phyloP scores from a whole-genome alignment of 2,797 vertebrate species.

The Aulostomus chinensis region DNA sequence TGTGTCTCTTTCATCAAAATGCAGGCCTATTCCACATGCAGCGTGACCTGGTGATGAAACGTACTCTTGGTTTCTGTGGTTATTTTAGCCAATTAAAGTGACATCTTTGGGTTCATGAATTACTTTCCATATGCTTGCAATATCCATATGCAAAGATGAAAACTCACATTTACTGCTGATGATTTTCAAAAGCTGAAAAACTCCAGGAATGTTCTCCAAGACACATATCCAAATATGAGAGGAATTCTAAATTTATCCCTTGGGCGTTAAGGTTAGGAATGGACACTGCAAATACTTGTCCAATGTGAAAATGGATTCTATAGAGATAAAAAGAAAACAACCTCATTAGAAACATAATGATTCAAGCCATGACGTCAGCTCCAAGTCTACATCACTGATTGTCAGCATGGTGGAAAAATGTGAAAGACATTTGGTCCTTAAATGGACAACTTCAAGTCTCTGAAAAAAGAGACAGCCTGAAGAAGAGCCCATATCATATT shows the following conservation, averaged over 20 bases:
- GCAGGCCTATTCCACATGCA: too few relatives aligned
- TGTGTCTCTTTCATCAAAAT: too few relatives aligned
- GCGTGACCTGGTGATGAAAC: too few relatives aligned
- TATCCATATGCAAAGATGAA: neutral
- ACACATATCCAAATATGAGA: slow-evolving; percentile 29
- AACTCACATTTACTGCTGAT: neutral
- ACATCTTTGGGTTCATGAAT: too few relatives aligned
- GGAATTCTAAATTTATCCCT: slow-evolving; percentile 36
- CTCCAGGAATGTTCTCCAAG: slow-evolving; percentile 13
- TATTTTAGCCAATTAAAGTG: too few relatives aligned
- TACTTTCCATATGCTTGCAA: too few relatives aligned
- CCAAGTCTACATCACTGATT: neutral
- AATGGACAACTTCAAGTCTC: slow-evolving; percentile 11
- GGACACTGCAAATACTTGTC: slow-evolving; percentile 30
- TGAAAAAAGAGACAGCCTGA: slow-evolving; percentile 18
- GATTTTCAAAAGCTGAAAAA: neutral
- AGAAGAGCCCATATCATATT: slow-evolving; percentile 10
- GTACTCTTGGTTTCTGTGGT: too few relatives aligned
- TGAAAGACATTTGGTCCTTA: slow-evolving; percentile 10
- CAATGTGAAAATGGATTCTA: slow-evolving; percentile 17
- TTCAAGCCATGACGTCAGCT: slow-evolving; percentile 14
- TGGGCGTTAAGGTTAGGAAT: slow-evolving; percentile 14
- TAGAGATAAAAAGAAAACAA: slow-evolving; percentile 17
- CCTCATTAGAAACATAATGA: slow-evolving; percentile 3
- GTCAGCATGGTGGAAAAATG: neutral